Base-by-base conservation (phyloP, 2,888 invertebrate species). In the Perizoma flavofasciatum region DNA sequence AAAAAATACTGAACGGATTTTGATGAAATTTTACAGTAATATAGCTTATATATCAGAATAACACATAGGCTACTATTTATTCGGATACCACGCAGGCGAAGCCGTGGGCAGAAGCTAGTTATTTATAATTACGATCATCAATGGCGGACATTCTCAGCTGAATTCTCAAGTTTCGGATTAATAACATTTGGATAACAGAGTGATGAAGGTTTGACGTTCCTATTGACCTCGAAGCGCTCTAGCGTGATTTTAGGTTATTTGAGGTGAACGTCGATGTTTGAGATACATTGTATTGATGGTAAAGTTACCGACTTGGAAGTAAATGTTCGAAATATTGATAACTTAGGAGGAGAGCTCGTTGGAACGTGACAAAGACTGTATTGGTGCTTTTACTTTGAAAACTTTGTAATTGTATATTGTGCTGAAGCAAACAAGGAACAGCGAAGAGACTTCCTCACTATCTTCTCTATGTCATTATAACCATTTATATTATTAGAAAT, bases 151-250 rank as follows among this genome's bases (percentile, higher is more conserved):
- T 10, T n/a, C n/a, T n/a, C 5, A 41, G 9, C n/a, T 33, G 5
- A 34, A 8, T 47, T 40, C 47, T n/a, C 35, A 54, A 54, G 49
- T 44, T 37, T 41, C 37, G 6, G 49, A 54, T 57, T 57, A 57
- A 51, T 53, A 58, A 39, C 48, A 50, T 57, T 41, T 22, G 37
- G 44, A 49, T 53, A 48, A 49, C 40, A 10, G 8, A 37, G 43
- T 59, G 59, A 59, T 41, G 59, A 50, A 49, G 54, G 54, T 59
- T 46, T 46, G 53, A 59, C 57, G 43, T 11, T 41, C 39, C 39
- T 48, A 52, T 58, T 50, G 59, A 37, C 49, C 49, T 44, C 44
- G 33, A n/a, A 22, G 43, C 48, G 1, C 22, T n/a, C 9, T 9
- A 9, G 40, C 5, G 35, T 45, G 52, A 49, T 45, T 52, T 49